phyloP scores from a whole-genome alignment of 2,888 invertebrate genomes.

The Tortrix viridana region DNA sequence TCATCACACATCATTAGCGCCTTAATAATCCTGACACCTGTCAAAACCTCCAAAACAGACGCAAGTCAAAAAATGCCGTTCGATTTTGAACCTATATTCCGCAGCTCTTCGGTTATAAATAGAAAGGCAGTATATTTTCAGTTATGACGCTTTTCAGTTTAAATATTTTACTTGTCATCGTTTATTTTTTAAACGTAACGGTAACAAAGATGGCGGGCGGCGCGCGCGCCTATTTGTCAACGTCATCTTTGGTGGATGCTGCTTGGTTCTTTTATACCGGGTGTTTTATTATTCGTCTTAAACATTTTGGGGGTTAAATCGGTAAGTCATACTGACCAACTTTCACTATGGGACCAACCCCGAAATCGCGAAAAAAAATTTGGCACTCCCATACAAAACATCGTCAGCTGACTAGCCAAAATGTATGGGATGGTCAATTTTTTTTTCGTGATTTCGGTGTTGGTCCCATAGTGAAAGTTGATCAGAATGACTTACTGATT shows the following conservation, averaged over 20 bases:
- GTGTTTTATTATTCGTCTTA: too few relatives aligned
- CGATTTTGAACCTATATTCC: neutral
- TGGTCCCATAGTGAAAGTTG: too few relatives aligned
- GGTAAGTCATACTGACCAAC: too few relatives aligned
- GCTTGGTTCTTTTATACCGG: slow-evolving; percentile 1
- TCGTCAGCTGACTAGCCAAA: too few relatives aligned
- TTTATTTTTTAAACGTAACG: slow-evolving; percentile 27
- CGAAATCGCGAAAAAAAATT: too few relatives aligned
- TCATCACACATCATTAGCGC: slow-evolving; percentile 30
- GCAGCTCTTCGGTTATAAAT: neutral
- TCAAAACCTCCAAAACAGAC: neutral
- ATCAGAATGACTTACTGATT: too few relatives aligned
- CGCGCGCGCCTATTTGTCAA: slow-evolving; percentile 54
- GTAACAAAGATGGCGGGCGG: slow-evolving; percentile 16
- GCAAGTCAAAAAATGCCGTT: neutral
- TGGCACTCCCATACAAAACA: too few relatives aligned
- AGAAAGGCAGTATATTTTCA: neutral
- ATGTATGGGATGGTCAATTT: too few relatives aligned
- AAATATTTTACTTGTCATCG: slow-evolving; percentile 15
- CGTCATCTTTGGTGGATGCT: slow-evolving; percentile 41
- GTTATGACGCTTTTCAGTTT: neutral
- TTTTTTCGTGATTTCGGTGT: too few relatives aligned
- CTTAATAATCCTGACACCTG: slow-evolving; percentile 14
- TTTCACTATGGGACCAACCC: too few relatives aligned
- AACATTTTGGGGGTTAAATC: too few relatives aligned